Evolutionary conservation across 2,888 invertebrate genomes (phyloP), one percentile per base, ranked within the genome.

Genomic region (Phengaris alcon): DNA sequence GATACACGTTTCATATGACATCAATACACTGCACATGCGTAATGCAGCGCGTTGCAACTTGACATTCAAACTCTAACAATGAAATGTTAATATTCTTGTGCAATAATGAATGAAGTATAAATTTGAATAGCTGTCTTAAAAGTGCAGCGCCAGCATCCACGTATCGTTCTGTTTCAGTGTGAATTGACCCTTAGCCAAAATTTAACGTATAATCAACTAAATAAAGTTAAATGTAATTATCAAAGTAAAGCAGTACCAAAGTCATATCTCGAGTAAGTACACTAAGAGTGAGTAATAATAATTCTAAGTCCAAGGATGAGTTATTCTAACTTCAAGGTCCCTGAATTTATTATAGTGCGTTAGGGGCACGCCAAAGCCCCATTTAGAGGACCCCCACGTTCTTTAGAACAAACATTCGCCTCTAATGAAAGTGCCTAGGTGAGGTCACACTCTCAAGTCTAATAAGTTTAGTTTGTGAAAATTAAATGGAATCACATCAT

Each of bases 301-400:
- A 64, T 64, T 52, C 52, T 9, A 64, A 64, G 64, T 72, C 72
- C 64, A 13, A 64, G 48, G 6, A 22, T 22, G 46, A 48, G 64
- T 64, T 64, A 44, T 59, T 59, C 15, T 64, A 52, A 52, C 54
- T 72, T 54, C 54, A 72, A 72, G 72, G 72, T 54, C 54, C 54
- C 4, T 44, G 3, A 68, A 46, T 68, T 68, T 68, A 72, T 52
- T 35, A 6, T 35, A 22, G 72, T 72, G 48, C 70, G 72, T 54
- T 72, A 35, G 72, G 72, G 72, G 52, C 72, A 72, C 72, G 72
- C 72, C 54, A 72, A 72, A 52, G 22, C 72, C 52, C 22, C 72
- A 72, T 72, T 72, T 72, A 52, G 51, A 54, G 72, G 52, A 22
- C 69, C 72, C 35, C 72, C 72, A 72, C 72, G 72, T 70, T 70